phyloP scores from a whole-genome alignment of 1,140 invertebrate genomes.

The Helicoverpa zea region DNA sequence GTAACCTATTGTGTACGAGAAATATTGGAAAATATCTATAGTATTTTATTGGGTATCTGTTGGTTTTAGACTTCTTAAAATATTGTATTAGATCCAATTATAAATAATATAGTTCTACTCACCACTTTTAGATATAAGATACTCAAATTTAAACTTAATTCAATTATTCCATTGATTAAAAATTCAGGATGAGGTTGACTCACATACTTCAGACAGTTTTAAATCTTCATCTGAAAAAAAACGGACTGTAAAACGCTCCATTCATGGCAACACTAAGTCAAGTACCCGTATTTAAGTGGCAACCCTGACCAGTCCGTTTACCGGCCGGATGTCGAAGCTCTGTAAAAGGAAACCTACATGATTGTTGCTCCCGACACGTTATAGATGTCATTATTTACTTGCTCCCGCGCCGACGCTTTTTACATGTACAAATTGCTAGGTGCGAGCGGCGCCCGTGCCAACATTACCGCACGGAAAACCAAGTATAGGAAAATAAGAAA shows the following conservation, averaged over 20 bases:
- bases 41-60: background rate
- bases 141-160: too few species aligned
- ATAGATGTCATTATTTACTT: slow-evolving; percentile 76
- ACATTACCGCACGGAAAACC: too few species aligned
- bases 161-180: too few species aligned
- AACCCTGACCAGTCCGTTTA: slow-evolving; percentile 56
- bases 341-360: slow-evolving; percentile 76
- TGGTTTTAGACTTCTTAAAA: background rate
- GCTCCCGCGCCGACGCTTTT: slow-evolving; percentile 48
- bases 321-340: slow-evolving; percentile 75
- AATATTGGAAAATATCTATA: slow-evolving; percentile 12
- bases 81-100: background rate
- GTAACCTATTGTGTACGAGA: slow-evolving; percentile 11
- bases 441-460: slow-evolving; percentile 6
- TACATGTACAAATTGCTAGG: slow-evolving; percentile 43
- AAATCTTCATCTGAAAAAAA: too few species aligned
- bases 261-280: background rate
- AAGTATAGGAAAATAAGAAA: too few species aligned
- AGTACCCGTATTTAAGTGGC: slow-evolving; percentile 17
- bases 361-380: slow-evolving; percentile 73
- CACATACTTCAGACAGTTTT: too few species aligned
- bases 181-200: too few species aligned
- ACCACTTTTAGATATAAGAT: too few species aligned
- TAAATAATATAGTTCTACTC: too few species aligned
- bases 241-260: background rate